Evolutionary conservation across 2,888 invertebrate genomes (phyloP).

Genomic region (Tortricodes alternella): DNA sequence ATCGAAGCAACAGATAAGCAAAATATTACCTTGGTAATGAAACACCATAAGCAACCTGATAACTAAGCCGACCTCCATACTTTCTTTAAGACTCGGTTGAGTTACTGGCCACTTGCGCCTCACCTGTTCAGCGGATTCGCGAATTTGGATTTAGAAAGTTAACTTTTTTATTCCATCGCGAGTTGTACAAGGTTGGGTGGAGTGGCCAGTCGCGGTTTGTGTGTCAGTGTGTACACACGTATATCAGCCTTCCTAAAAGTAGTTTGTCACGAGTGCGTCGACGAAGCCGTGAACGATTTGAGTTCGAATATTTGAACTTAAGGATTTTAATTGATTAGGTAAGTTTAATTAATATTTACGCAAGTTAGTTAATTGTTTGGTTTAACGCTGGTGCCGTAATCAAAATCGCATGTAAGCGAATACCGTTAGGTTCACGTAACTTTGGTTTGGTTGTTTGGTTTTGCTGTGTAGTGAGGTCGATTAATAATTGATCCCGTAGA

Average conservation of each 20-base stretch:
- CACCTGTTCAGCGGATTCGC: slow-evolving; percentile 59
- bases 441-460: not conserved
- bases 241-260: slow-evolving; percentile 31
- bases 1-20: no score
- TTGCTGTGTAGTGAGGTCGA: slow-evolving; percentile 7
- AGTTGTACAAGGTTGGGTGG: slow-evolving; percentile 61
- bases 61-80: slow-evolving; percentile 5
- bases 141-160: slow-evolving; percentile 77
- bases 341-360: not conserved
- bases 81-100: slow-evolving; percentile 27
- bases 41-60: no score
- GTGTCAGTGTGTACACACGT: slow-evolving; percentile 61
- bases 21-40: no score
- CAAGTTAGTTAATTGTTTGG: not conserved
- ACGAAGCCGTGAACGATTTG: slow-evolving; percentile 33
- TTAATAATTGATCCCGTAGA: slow-evolving; percentile 12
- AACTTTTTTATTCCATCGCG: slow-evolving; percentile 64
- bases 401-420: slow-evolving; percentile 14
- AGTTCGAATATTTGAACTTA: not conserved
- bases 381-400: not conserved
- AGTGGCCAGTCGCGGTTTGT: slow-evolving; percentile 63
- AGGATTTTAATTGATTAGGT: slow-evolving; percentile 23
- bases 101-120: slow-evolving; percentile 25
- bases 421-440: slow-evolving; percentile 12
- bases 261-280: slow-evolving; percentile 30